Percentiles rank a stretch among this genome's conserved stretches.
phyloP scores from a whole-genome alignment of 2,113 vertebrate genomes.

The Cryptotis parvus region DNA sequence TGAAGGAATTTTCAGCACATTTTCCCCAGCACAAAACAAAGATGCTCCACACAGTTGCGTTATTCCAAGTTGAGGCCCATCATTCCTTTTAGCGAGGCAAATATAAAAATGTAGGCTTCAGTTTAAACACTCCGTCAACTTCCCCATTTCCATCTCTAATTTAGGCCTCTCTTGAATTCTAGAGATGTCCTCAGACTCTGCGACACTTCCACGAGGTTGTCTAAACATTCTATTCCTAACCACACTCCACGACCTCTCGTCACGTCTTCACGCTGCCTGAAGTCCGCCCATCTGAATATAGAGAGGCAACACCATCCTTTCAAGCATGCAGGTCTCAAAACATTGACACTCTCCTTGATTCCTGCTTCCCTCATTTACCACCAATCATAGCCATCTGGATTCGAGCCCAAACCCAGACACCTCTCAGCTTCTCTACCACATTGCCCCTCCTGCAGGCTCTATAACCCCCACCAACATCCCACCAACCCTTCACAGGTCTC shows the following conservation, averaged over 20 bases:
- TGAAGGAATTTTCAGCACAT: not conserved
- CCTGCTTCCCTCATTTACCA: not conserved
- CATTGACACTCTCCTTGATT: not conserved
- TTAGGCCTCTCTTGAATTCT: not conserved
- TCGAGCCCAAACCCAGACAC: not conserved
- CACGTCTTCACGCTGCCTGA: slow-evolving; percentile 9
- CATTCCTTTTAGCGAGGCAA: slow-evolving; percentile 25
- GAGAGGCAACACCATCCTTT: not conserved
- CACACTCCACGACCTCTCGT: not conserved
- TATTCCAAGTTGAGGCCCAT: not conserved
- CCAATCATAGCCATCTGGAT: not conserved
- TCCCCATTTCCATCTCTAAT: not conserved
- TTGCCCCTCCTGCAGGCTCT: not conserved
- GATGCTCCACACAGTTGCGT: not conserved
- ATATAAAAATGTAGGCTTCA: slow-evolving; percentile 5
- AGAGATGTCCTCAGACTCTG: not conserved
- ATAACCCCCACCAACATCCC: not conserved
- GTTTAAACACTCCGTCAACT: slow-evolving; percentile 30
- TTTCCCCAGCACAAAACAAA: slow-evolving; percentile 35
- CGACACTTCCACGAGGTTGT: not conserved
- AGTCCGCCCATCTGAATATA: not conserved
- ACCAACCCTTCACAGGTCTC: not conserved
- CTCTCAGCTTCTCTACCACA: not conserved
- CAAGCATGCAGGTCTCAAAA: not conserved
- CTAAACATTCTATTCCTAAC: not conserved